Base-by-base conservation (phyloP, 2,113 vertebrate genomes). In the Gymnocephalus cernua region DNA sequence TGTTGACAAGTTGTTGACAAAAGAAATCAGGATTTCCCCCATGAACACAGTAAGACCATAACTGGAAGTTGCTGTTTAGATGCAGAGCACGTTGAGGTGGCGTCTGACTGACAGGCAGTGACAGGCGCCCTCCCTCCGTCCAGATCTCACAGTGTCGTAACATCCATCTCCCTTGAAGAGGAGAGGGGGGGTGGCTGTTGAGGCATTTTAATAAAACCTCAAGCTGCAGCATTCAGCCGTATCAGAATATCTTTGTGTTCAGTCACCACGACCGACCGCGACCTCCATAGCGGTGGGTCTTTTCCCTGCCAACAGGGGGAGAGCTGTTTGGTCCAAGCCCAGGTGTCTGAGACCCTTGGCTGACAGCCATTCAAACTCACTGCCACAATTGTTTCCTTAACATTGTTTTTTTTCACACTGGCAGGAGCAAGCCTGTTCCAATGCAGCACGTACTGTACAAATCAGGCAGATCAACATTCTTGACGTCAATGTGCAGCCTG, bases 261-360 rank as follows among this genome's bases (percentile, higher is more conserved):
- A 54, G 56, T 74, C 73, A n/a, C n/a, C n/a, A n/a, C n/a, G 75
- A 84, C 86, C 59, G 83, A 75, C 57, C 13, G 41, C 45, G 69
- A 79, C 86, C 86, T 86, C 84, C 84, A n/a, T 74, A 32, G 78
- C 35, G 64, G 87, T 68, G 73, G 79, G 78, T 84, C 80, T 62
- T 66, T 86, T 74, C 41, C 64, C 63, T 80, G 38, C 57, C 75
- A 44, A 83, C 82, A 63, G 81, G 61, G 70, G 73, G 59, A 57
- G 77, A 21, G 80, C 70, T 79, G 78, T 86, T 88, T 76, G 84
- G 81, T 88, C 77, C 38, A 27, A 74, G 74, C 71, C 88, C 88
- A 88, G 90, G 89, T 92, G 92, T 91, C 68, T 69, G 76, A 75
- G 83, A 86, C 32, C 85, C 89, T 86, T 87, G 90, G 89, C 87